Evolutionary conservation across 2,113 vertebrate genomes (phyloP).

Genomic region (Rhagologus leucostigma): DNA sequence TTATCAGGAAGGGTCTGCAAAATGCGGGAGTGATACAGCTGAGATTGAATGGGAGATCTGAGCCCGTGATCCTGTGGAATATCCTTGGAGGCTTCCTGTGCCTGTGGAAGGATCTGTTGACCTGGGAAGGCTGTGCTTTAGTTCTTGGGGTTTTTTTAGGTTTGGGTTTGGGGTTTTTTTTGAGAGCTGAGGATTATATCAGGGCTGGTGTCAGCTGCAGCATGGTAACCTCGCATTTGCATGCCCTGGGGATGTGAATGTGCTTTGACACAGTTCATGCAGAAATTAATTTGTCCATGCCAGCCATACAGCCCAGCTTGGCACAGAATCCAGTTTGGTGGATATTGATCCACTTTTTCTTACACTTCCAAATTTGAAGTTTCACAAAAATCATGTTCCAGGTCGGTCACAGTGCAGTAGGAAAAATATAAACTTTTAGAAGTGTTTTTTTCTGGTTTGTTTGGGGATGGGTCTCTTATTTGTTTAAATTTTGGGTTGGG

Average conservation of each 20-base stretch:
- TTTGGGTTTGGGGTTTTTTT: neutral
- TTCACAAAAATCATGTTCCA: neutral
- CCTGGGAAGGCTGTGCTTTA: neutral
- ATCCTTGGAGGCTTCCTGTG: neutral
- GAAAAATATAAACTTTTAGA: neutral
- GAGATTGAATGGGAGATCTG: neutral
- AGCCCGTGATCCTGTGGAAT: neutral
- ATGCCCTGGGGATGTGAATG: conserved; percentile 44
- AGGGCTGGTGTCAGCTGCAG: conserved; percentile 14
- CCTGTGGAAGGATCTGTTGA: neutral
- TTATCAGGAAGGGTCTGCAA: neutral
- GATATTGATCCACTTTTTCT: neutral
- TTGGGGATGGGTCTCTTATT: neutral
- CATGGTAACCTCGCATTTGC: neutral
- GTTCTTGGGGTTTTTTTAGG: neutral
- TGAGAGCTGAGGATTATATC: neutral
- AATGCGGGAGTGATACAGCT: neutral
- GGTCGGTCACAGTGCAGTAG: neutral
- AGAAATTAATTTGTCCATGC: conserved; percentile 14
- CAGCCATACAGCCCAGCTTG: neutral
- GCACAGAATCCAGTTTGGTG: neutral
- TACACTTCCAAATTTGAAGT: neutral
- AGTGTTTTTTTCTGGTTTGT: neutral
- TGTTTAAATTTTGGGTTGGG: neutral
- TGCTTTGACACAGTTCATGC: neutral